These are phyloP conservation scores for Sus scrofa DNA, from an alignment of 2,113 vertebrate genomes.

Conservation along the genomic window T2T-Sscrofa CM000827.6:110349001-110349500, in stretches of 20 bases:
- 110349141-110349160: neutral
- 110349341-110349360: too few species aligned
- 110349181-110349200: neutral
- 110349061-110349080: neutral
- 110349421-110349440: too few species aligned
- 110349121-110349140: neutral
- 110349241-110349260: neutral
- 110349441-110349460: too few species aligned
- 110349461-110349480: too few species aligned
- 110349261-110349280: neutral
- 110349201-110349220: neutral
- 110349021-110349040: neutral
- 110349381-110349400: too few species aligned
- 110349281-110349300: neutral
- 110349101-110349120: neutral
- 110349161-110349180: rapidly evolving
- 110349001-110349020: neutral
- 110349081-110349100: neutral
- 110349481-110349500: too few species aligned
- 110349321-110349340: neutral
- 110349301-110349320: neutral
- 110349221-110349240: neutral
- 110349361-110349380: too few species aligned
- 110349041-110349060: neutral
- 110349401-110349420: too few species aligned